Percentiles rank a stretch among this genome's conserved stretches.
These are phyloP conservation scores for Coccyzus lansbergi DNA, from an alignment of 2,797 vertebrate species.

Conservation along the genomic window DNA sequence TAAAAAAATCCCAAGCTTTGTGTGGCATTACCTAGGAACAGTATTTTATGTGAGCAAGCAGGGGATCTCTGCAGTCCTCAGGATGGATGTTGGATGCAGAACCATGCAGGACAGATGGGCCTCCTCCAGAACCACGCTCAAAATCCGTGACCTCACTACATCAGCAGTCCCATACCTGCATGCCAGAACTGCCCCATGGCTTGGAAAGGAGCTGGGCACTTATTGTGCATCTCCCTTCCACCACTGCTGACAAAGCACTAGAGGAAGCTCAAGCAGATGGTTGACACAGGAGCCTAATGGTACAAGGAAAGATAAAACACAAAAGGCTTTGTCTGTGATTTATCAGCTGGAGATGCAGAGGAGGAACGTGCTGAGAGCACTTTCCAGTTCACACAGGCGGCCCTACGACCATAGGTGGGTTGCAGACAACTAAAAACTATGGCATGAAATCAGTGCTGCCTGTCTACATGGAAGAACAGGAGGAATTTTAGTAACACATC, in stretches of 20 bases:
- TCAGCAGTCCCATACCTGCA: neutral
- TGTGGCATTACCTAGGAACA: accelerated
- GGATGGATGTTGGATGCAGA: neutral
- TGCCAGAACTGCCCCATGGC: neutral
- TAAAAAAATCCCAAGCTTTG: neutral
- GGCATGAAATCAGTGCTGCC: neutral
- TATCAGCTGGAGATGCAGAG: neutral
- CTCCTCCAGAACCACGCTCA: neutral
- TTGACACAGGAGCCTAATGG: neutral
- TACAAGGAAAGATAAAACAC: neutral
- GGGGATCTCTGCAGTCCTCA: no score
- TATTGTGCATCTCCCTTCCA: neutral
- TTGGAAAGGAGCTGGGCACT: neutral
- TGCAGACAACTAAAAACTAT: neutral
- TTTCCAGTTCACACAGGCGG: accelerated
- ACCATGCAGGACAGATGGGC: neutral
- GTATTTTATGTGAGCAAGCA: neutral
- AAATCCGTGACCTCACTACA: accelerated
- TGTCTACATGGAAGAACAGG: neutral
- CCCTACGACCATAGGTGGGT: neutral
- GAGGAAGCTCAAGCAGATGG: neutral
- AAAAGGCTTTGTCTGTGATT: neutral
- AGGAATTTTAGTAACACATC: neutral
- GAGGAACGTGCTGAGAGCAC: neutral
- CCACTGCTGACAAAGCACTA: neutral